phyloP scores from a whole-genome alignment of 2,797 vertebrate genomes.

The Geotrypetes seraphini region DNA sequence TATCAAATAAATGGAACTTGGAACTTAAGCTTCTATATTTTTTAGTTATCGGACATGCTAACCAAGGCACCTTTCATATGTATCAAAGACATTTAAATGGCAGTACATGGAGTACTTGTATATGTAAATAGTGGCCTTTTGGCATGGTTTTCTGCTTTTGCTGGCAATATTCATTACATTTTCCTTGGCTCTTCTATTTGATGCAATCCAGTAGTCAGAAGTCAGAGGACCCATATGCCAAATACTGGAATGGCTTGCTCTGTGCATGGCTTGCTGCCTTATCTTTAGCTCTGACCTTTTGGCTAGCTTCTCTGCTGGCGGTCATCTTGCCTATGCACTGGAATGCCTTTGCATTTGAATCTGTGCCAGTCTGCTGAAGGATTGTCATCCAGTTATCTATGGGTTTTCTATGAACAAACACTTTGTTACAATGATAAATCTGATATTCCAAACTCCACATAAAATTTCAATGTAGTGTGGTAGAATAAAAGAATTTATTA shows the following conservation, averaged over 20 bases:
- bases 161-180: slow-evolving; percentile 7
- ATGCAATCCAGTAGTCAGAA: slow-evolving; percentile 11
- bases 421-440: no score
- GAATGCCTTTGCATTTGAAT: neutral
- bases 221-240: neutral
- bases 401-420: no score
- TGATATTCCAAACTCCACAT: no score
- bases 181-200: slow-evolving; percentile 6
- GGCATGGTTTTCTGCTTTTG: slow-evolving; percentile 2
- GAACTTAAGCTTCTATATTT: no score
- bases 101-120: slow-evolving; percentile 9
- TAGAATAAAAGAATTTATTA: no score
- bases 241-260: neutral
- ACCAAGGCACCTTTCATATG: no score
- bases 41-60: no score
- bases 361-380: neutral
- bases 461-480: no score
- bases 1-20: no score
- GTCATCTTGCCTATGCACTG: neutral
- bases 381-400: neutral
- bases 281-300: neutral
- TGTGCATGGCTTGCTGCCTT: neutral
- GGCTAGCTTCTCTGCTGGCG: neutral
- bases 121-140: slow-evolving; percentile 13
- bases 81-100: slow-evolving; percentile 1